Conservation (phyloP, 2,113 vertebrate species). For the Hippopotamus amphibius region DNA sequence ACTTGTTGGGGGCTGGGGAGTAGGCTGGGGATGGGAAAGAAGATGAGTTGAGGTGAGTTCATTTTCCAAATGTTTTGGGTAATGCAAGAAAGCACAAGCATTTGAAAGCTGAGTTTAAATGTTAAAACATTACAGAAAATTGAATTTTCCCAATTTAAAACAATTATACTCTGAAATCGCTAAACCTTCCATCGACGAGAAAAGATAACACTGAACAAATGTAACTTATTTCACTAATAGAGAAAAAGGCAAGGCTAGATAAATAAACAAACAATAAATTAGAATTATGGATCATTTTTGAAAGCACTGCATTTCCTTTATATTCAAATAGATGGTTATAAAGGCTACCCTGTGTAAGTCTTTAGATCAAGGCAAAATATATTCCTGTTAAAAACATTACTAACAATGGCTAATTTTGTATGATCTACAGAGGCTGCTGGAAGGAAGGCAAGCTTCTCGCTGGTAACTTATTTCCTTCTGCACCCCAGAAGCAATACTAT, state of each 20-base stretch:
- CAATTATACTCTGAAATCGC: constrained; percentile 78
- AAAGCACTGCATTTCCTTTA: constrained; percentile 46
- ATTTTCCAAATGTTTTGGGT: constrained; percentile 79
- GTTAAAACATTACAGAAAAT: constrained; percentile 81
- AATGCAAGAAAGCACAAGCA: constrained; percentile 66
- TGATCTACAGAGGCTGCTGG: not conserved
- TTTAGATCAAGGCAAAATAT: not conserved
- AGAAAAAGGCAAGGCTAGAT: constrained; percentile 15
- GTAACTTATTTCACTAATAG: constrained; percentile 62
- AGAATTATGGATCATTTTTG: constrained; percentile 38
- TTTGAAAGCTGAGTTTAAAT: constrained; percentile 63
- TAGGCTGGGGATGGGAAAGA: not conserved
- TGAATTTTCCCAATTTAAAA: constrained; percentile 82
- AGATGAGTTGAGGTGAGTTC: constrained; percentile 63
- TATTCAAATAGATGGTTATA: constrained; percentile 25
- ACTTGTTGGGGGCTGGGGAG: not conserved
- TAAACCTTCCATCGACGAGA: constrained; percentile 56
- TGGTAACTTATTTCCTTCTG: not conserved
- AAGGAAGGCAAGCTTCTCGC: not conserved
- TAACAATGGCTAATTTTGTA: not conserved
- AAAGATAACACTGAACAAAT: constrained; percentile 58
- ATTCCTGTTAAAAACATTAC: not conserved
- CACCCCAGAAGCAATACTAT: not conserved
- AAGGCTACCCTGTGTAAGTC: not conserved
- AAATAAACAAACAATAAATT: constrained; percentile 11